A percentile compares a stretch with the other conserved stretches of the same genome.
phyloP scores from a whole-genome alignment of 2,113 vertebrate genomes.

The Myrmecophaga tridactyla region DNA sequence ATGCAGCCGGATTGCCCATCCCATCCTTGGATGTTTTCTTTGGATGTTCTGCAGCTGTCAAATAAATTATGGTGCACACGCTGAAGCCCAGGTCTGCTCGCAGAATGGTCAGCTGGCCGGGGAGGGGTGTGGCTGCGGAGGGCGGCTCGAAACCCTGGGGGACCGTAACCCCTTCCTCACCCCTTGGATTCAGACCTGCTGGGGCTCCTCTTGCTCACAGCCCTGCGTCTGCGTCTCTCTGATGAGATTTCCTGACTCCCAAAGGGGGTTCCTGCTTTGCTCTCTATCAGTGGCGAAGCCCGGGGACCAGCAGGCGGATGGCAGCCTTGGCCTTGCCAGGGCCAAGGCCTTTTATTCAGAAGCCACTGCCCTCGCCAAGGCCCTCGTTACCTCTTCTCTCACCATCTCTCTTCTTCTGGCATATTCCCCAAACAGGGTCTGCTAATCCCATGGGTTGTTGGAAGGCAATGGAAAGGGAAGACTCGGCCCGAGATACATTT shows the following conservation, averaged over 20 bases:
- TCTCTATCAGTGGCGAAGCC: not conserved
- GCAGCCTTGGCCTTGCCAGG: not conserved
- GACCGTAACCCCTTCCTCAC: constrained; percentile 69
- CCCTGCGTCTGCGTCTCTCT: not conserved
- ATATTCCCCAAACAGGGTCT: not conserved
- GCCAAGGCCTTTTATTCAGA: not conserved
- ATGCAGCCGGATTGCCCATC: constrained; percentile 64
- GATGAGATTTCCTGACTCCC: not conserved
- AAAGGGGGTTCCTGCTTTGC: not conserved
- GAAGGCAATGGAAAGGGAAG: not conserved
- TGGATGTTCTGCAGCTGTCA: constrained; percentile 75
- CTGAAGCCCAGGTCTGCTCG: constrained; percentile 53
- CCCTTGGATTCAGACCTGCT: not conserved
- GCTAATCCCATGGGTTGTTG: not conserved
- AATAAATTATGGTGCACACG: constrained; percentile 70
- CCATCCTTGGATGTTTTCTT: constrained; percentile 62
- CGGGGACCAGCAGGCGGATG: not conserved
- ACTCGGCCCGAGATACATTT: not conserved
- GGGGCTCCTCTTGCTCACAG: not conserved
- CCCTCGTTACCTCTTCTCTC: not conserved
- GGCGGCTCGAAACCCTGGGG: too few species aligned
- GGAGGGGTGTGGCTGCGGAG: not conserved
- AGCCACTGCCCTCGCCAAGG: constrained; percentile 36
- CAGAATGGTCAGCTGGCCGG: constrained; percentile 52
- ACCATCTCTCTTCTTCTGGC: not conserved